Conservation (phyloP, 2,888 invertebrate genomes). For the Clitarchus hookeri region DNA sequence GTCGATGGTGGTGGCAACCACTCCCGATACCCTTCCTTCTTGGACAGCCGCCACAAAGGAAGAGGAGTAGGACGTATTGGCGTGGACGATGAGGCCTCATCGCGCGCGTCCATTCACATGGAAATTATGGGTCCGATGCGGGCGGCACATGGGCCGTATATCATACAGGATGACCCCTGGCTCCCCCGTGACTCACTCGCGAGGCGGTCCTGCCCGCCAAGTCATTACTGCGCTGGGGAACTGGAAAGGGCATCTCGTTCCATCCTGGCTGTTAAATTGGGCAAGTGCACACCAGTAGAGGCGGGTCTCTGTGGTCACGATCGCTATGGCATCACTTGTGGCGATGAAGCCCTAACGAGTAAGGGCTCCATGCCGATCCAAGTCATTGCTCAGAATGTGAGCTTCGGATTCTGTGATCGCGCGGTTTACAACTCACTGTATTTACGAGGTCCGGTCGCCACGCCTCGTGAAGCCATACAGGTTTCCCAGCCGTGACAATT, state of each 20-base stretch:
- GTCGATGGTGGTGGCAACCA: neutral
- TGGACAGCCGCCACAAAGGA: neutral
- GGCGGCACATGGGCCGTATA: neutral
- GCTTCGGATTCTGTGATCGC: too few relatives aligned
- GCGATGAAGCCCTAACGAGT: neutral
- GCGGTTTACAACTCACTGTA: too few relatives aligned
- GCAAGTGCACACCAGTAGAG: neutral
- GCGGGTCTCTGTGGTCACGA: neutral
- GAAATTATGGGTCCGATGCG: neutral
- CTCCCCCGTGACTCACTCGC: neutral
- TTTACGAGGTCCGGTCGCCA: too few relatives aligned
- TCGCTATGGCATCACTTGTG: neutral
- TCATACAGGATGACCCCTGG: neutral
- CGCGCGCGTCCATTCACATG: slow-evolving; percentile 10
- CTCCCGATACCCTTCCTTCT: neutral
- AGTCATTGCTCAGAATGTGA: too few relatives aligned
- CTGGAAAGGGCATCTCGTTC: too few relatives aligned
- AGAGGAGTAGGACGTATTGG: neutral
- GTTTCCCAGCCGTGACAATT: too few relatives aligned
- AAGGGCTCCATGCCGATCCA: too few relatives aligned
- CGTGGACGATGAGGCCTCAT: neutral
- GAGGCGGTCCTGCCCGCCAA: neutral
- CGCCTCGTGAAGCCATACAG: too few relatives aligned
- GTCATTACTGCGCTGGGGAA: too few relatives aligned
- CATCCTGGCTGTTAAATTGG: too few relatives aligned